Evolutionary conservation across 2,888 invertebrate genomes (phyloP).

Genomic region (Poecilus cupreus): DNA sequence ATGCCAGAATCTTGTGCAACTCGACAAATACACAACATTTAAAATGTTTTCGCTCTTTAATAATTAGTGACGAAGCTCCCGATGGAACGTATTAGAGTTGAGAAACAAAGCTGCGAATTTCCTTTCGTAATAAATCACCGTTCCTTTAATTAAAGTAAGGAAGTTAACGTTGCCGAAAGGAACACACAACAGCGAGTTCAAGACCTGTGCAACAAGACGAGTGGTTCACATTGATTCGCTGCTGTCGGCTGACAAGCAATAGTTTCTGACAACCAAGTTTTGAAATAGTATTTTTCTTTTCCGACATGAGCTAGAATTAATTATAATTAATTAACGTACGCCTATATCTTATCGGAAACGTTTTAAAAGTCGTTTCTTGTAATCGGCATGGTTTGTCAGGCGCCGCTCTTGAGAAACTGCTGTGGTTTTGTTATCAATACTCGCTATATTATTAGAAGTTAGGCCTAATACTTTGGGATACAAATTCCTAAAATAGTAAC

Average conservation of each 20-base stretch:
- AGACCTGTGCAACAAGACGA: not conserved
- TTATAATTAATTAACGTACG: conserved; percentile 22
- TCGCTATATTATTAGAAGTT: no score
- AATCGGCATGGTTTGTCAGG: not conserved
- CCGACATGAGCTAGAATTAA: conserved; percentile 15
- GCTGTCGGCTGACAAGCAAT: not conserved
- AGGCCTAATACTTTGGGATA: no score
- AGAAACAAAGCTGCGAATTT: not conserved
- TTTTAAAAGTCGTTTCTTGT: not conserved
- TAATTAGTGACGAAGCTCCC: no score
- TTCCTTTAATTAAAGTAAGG: not conserved
- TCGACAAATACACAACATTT: not conserved
- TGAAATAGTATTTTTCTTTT: conserved; percentile 30
- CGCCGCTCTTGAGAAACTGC: not conserved
- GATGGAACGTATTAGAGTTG: no score
- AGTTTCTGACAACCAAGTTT: conserved; percentile 25
- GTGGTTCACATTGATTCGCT: conserved; percentile 12
- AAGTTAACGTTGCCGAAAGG: not conserved
- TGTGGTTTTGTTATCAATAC: not conserved
- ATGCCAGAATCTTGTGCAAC: not conserved
- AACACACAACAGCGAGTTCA: not conserved
- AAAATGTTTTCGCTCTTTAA: not conserved
- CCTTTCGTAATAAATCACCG: not conserved
- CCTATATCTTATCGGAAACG: not conserved
- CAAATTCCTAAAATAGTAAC: no score